Conservation (phyloP, 1,140 invertebrate genomes). For the Tenebrio molitor region DNA sequence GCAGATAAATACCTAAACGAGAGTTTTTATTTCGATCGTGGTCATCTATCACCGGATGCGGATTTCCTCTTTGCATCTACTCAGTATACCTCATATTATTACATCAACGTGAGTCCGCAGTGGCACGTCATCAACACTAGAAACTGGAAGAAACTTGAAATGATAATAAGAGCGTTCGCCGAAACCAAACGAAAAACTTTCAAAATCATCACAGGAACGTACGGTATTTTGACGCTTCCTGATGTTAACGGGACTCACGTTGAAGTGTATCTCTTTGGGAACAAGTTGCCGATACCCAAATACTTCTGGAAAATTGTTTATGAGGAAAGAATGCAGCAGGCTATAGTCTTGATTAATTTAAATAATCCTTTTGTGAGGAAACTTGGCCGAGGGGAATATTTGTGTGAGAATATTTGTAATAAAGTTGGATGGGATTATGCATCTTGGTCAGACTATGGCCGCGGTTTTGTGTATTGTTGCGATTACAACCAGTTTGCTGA, state of each 20-base stretch:
- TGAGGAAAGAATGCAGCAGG: constrained; percentile 58
- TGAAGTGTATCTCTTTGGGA: constrained; percentile 64
- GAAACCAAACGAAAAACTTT: constrained; percentile 54
- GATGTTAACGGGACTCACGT: constrained; percentile 52
- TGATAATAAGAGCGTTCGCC: constrained; percentile 62
- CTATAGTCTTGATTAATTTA: constrained; percentile 67
- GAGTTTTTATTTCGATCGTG: constrained; percentile 66
- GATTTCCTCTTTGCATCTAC: constrained; percentile 69
- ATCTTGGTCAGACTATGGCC: constrained; percentile 58
- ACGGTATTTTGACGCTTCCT: constrained; percentile 63
- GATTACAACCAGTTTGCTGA: constrained; percentile 59
- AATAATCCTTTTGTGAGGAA: constrained; percentile 68
- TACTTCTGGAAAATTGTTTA: constrained; percentile 69
- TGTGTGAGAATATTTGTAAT: constrained; percentile 65
- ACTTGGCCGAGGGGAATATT: constrained; percentile 39
- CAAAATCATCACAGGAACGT: constrained; percentile 66
- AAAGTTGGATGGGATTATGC: constrained; percentile 56
- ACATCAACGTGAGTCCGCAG: constrained; percentile 70
- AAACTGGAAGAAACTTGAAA: constrained; percentile 69
- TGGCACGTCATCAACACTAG: constrained; percentile 69
- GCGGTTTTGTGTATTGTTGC: constrained; percentile 67
- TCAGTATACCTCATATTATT: constrained; percentile 70
- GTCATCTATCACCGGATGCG: constrained; percentile 70
- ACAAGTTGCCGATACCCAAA: constrained; percentile 66
- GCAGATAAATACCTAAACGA: constrained; percentile 63